Conservation (phyloP, 2,797 vertebrate species). For the Brachymystax lenok region DNA sequence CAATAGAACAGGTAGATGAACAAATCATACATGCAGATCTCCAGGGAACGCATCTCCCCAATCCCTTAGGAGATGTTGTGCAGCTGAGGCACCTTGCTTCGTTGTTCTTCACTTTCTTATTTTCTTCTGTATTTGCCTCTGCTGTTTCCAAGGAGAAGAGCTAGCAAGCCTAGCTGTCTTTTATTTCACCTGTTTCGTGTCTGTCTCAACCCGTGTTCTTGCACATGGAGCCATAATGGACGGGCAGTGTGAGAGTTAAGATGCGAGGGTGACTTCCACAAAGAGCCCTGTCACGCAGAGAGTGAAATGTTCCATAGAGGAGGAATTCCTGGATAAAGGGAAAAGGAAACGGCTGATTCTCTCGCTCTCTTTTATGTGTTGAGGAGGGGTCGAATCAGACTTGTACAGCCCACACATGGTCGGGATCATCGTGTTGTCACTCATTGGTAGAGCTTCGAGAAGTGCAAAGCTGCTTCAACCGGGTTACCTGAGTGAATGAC, state of each 20-base stretch:
- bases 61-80: neutral
- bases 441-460: neutral
- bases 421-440: neutral
- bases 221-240: neutral
- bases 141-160: neutral
- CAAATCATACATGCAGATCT: neutral
- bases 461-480: neutral
- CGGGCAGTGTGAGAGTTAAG: neutral
- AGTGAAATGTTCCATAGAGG: neutral
- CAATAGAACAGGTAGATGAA: neutral
- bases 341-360: neutral
- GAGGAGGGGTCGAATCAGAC: neutral
- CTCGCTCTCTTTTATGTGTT: neutral
- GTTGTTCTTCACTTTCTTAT: neutral
- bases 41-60: neutral
- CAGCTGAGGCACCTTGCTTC: neutral
- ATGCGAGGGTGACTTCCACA: neutral
- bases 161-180: neutral
- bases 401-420: neutral
- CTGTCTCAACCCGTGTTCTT: neutral
- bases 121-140: neutral
- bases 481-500: no score
- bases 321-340: neutral
- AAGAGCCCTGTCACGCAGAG: no score
- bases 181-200: neutral